Base-by-base conservation (phyloP, 2,113 vertebrate genomes). In the Agapornis roseicollis region DNA sequence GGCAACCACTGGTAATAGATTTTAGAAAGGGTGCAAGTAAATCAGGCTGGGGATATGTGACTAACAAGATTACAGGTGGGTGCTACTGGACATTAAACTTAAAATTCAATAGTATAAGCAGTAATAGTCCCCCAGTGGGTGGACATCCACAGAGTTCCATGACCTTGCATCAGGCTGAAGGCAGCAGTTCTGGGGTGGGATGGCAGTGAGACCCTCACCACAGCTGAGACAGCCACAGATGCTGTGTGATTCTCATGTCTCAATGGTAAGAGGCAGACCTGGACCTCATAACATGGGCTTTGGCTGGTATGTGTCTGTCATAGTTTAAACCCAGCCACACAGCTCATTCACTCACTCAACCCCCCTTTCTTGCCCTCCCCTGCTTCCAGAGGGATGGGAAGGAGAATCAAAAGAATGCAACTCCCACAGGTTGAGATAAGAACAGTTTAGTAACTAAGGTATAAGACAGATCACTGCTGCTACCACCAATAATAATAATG, bases 201-300 rank as follows among this genome's bases (percentile, higher is more conserved):
- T 1, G 0, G 71, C 6, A 60, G 33, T 0, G 2, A 65, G 29
- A n/a, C 5, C 7, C 7, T 10, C 0, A 0, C 18, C 65, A 31
- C 20, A 33, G 25, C 37, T 52, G 50, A 44, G 50, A 15, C 7
- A 39, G 4, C 19, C 31, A 13, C 23, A 17, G 42, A 63, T 0
- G 17, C 6, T 63, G 33, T 31, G 29, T 39, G 23, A 20, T 44
- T 42, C 24, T 17, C 31, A 13, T 8, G 11, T 8, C 22, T 11
- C 9, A 2, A 11, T 13, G 11, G 17, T 12, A 28, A 80, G 17
- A 39, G 39, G 24, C 9, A 53, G 11, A 39, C 23, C 8, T 3
- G 1, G 10, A 20, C 5, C 11, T 14, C 14, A 3, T 12, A 53
- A 13, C 37, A 42, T 8, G 11, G 4, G 1, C 5, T 7, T 28